A percentile compares a stretch with the other conserved stretches of the same genome.
These are phyloP conservation scores for Passer domesticus DNA, from an alignment of 2,113 vertebrate genomes.

Conservation along the genomic window DNA sequence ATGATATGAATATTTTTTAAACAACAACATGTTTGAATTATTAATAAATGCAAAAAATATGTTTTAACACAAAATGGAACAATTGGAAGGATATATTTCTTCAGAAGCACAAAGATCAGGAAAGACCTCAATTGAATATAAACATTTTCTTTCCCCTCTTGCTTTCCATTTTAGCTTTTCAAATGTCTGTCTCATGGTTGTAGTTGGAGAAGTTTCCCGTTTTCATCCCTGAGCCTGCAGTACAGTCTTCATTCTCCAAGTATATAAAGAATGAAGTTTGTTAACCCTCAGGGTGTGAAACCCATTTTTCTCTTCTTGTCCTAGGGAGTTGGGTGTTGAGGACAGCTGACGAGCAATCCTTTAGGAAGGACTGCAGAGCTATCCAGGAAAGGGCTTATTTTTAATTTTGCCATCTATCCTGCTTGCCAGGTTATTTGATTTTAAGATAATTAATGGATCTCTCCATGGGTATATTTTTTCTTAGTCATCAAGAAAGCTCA, in stretches of 20 bases:
- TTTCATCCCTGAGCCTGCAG: background rate
- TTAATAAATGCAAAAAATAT: conserved; percentile 54
- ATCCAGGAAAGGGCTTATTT: background rate
- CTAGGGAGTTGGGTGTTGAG: background rate
- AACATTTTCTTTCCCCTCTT: background rate
- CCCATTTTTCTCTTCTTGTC: conserved; percentile 21
- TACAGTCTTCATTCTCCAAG: background rate
- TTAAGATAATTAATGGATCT: conserved; percentile 42
- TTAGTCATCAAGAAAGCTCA: conserved; percentile 34
- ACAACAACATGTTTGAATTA: conserved; percentile 56
- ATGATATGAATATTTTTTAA: conserved; percentile 40
- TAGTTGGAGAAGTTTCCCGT: background rate
- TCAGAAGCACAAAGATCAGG: conserved; percentile 23
- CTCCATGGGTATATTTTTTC: conserved; percentile 22
- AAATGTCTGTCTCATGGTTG: background rate
- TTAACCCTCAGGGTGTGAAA: conserved; percentile 39
- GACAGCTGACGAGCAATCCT: background rate
- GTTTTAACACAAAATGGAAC: conserved; percentile 52
- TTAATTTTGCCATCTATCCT: conserved; percentile 27
- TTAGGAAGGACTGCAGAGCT: background rate
- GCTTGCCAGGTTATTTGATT: conserved; percentile 34
- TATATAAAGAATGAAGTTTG: conserved; percentile 41
- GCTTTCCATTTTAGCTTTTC: conserved; percentile 19
- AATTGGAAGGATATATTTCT: conserved; percentile 61
- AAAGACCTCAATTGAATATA: conserved; percentile 27